Base-by-base conservation (phyloP, 2,888 invertebrate species). In the Conus canariensis region DNA sequence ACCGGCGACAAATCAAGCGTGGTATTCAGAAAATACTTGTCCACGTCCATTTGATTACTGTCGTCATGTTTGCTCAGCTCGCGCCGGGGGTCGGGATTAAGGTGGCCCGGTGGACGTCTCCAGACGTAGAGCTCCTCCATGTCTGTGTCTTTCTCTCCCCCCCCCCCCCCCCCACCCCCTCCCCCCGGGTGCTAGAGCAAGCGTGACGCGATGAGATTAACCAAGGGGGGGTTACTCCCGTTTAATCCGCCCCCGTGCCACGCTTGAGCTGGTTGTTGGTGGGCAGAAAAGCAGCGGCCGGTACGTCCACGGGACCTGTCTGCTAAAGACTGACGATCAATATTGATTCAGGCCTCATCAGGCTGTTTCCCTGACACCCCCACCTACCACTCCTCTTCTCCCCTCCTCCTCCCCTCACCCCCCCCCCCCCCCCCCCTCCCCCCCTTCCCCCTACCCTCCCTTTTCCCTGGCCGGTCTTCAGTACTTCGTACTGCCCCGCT, bases 171-270 rank as follows among this genome's bases (percentile, higher is more conserved):
- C 30, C 22, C 45, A 7, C 8, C 45, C 70, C n/a, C 19, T 56
- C 30, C 8, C 45, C 7, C 19, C 45, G 56, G 85, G 70, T 87
- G 87, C 70, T 74, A 45, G 58, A 58, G 58, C 10, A 7, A 74
- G 74, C 87, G 87, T 74, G 87, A 74, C 87, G 74, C 74, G 87
- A 87, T 87, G n/a, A 87, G 87, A 87, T 74, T 87, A 87, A 87
- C 82, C 64, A 64, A 19, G 22, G 58, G 86, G 30, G 67, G 22
- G 19, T 74, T 87, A 7, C 87, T 45, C 74, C 74, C 58, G 70
- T 58, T 74, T 87, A 87, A 87, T 87, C 87, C 87, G 16, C n/a
- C 22, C 12, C 64, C 19, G 45, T 56, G 70, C 58, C 87, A 87
- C 74, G 87, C 87, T 74, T 87, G 87, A 58, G 74, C 58, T 56